Conservation (phyloP, 2,113 vertebrate species). For the Emberiza fucata region DNA sequence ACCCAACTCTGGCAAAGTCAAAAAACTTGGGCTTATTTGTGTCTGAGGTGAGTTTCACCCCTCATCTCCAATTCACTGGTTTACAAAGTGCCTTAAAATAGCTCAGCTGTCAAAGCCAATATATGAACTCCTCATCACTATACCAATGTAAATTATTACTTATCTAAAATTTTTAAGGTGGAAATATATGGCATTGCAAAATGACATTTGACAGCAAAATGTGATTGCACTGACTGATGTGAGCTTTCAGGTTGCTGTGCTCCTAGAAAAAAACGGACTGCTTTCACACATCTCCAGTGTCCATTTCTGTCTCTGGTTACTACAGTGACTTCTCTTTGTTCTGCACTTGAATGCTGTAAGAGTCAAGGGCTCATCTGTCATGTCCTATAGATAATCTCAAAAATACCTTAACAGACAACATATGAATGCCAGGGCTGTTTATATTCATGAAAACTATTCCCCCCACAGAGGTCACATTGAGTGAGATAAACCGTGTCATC, state of each 20-base stretch:
- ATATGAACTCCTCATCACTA: neutral
- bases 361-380: conserved; percentile 65
- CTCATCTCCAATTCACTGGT: neutral
- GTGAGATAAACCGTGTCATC: conserved; percentile 48
- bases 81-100: neutral
- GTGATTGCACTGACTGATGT: conserved; percentile 20
- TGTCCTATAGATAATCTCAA: conserved; percentile 62
- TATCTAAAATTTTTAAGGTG: conserved; percentile 20
- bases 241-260: conserved; percentile 28
- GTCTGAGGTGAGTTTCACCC: neutral
- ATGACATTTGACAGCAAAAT: conserved; percentile 52
- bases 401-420: conserved; percentile 61
- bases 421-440: conserved; percentile 47
- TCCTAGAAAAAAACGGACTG: conserved; percentile 48
- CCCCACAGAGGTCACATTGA: conserved; percentile 45
- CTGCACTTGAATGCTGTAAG: conserved; percentile 7
- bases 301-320: conserved; percentile 34
- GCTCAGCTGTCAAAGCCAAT: neutral
- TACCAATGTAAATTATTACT: conserved; percentile 31
- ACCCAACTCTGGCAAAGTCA: neutral
- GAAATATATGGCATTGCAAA: conserved; percentile 35
- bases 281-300: conserved; percentile 37
- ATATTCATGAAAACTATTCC: conserved; percentile 62
- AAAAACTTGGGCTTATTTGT: neutral
- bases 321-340: conserved; percentile 61